Conservation (phyloP, 2,888 invertebrate species). For the Drosophila nr. fundita region DNA sequence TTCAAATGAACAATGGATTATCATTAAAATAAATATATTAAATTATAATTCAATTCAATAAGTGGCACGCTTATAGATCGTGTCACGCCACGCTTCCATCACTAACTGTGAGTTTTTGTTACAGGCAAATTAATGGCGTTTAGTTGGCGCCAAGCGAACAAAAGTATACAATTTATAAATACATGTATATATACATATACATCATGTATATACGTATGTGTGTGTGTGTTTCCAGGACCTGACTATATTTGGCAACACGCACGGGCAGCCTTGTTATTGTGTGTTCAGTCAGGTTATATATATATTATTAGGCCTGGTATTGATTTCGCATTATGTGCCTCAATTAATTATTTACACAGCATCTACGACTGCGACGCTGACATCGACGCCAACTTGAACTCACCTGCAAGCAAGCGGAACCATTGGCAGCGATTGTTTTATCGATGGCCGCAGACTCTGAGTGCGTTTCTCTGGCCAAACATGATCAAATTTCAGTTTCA, state of each 20-base stretch:
- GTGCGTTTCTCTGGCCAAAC: constrained; percentile 90
- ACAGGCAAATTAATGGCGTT: constrained; percentile 53
- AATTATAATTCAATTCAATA: neutral
- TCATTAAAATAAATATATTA: neutral
- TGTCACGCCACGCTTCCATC: constrained; percentile 11
- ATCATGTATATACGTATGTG: constrained; percentile 10
- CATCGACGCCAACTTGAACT: constrained; percentile 25
- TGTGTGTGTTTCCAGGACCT: constrained; percentile 56
- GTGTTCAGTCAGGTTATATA: constrained; percentile 38
- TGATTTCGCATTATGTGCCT: constrained; percentile 71
- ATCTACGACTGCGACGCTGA: constrained; percentile 16
- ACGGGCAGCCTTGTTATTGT: constrained; percentile 24
- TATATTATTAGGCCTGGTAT: constrained; percentile 57
- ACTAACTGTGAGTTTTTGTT: constrained; percentile 17
- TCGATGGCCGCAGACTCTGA: constrained; percentile 88
- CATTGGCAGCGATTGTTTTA: constrained; percentile 89
- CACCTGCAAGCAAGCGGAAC: constrained; percentile 91
- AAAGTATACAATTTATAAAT: constrained; percentile 57
- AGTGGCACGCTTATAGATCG: neutral
- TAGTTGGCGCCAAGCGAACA: constrained; percentile 54
- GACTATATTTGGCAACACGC: constrained; percentile 68
- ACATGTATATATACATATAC: constrained; percentile 38
- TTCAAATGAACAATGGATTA: neutral
- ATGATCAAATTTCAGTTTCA: constrained; percentile 91
- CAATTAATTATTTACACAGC: constrained; percentile 67